Evolutionary conservation across 2,113 vertebrate species (phyloP).

Genomic region (Phylloscopus whistleri): DNA sequence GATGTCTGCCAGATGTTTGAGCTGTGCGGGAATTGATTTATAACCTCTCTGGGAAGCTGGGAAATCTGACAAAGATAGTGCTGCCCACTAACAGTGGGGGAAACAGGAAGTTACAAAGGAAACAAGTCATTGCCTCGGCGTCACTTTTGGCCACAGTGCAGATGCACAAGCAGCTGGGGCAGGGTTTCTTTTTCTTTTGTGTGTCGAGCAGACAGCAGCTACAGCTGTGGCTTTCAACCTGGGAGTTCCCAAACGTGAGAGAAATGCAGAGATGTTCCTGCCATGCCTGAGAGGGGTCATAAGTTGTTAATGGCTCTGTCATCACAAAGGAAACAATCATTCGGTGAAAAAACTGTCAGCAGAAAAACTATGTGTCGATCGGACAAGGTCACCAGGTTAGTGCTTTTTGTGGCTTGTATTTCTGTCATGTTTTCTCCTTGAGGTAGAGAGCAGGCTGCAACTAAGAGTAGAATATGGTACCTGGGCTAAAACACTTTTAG

Average conservation of each 20-base stretch:
- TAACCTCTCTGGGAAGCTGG: not conserved
- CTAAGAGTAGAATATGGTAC: not conserved
- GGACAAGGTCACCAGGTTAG: constrained; percentile 40
- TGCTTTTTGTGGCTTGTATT: not conserved
- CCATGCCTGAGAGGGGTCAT: not conserved
- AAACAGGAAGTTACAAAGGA: constrained; percentile 66
- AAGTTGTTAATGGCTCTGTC: constrained; percentile 46
- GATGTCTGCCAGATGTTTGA: not conserved
- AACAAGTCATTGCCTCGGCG: constrained; percentile 53
- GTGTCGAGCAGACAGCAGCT: not conserved
- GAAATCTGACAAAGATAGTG: constrained; percentile 26
- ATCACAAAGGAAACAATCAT: constrained; percentile 5
- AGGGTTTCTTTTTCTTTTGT: not conserved
- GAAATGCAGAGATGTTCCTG: not conserved
- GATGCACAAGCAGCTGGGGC: not conserved
- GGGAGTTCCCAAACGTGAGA: not conserved
- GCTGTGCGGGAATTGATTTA: not conserved
- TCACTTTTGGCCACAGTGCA: not conserved
- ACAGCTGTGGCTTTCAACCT: not conserved
- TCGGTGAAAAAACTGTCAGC: not conserved
- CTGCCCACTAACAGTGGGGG: constrained; percentile 11
- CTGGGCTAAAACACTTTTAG: not conserved
- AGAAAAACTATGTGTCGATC: constrained; percentile 52
- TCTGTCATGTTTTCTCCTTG: not conserved
- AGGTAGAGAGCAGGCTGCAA: not conserved